Conservation (phyloP, 2,113 vertebrate species). For the Thomomys bottae region DNA sequence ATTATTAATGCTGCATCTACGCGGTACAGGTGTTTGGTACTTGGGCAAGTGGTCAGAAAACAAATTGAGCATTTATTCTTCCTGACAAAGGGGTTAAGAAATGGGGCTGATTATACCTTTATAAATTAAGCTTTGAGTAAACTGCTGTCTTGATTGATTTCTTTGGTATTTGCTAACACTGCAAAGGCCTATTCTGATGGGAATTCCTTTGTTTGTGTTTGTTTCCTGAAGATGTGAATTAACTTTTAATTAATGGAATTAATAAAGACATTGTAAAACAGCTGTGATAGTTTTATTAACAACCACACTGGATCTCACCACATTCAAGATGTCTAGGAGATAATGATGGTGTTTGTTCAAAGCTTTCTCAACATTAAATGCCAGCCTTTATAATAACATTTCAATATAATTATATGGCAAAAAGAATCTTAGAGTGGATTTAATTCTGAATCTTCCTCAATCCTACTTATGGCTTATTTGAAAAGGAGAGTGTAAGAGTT, state of each 20-base stretch:
- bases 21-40: conserved; percentile 74
- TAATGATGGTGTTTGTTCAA: background rate
- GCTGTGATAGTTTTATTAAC: conserved; percentile 63
- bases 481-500: background rate
- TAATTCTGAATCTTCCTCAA: background rate
- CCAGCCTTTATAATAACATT: background rate
- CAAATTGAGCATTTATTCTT: conserved; percentile 82
- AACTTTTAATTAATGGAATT: conserved; percentile 60
- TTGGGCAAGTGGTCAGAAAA: conserved; percentile 79
- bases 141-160: conserved; percentile 82
- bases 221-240: conserved; percentile 54
- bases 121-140: conserved; percentile 80
- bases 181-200: conserved; percentile 46
- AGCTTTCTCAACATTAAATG: conserved; percentile 1
- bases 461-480: background rate
- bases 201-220: conserved; percentile 70
- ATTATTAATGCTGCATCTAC: conserved; percentile 80
- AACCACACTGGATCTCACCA: conserved; percentile 32
- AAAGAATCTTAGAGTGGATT: background rate
- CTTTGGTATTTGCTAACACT: conserved; percentile 62
- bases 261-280: conserved; percentile 63
- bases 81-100: conserved; percentile 78
- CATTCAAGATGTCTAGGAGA: conserved; percentile 2
- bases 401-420: background rate
- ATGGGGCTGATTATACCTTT: conserved; percentile 74